Evolutionary conservation across 2,888 invertebrate species (phyloP), one percentile per base, ranked within the genome.

Genomic region (Orthosia incerta): DNA sequence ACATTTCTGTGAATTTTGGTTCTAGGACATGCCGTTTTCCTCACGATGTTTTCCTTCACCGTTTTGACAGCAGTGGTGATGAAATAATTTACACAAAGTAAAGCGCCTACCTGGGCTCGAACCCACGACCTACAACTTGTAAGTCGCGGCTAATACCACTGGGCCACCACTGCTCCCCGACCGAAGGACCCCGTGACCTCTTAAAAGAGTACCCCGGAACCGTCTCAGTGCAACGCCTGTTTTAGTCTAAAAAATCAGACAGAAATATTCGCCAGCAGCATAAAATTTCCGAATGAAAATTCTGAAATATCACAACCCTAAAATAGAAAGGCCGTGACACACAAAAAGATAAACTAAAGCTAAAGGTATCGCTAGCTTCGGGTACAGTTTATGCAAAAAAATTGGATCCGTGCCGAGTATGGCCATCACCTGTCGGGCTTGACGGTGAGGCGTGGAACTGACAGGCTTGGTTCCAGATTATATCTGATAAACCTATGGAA

Each of bases 371-470:
- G 71, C 51, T 68, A 26, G 74, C 39, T 63, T 56, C n/a, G 15
- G 45, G 45, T 9, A 23, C 20, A 74, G 60, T 53, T 20, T 74
- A 55, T 68, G 56, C 51, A 61, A 72, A 80, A 74, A 84, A 79
- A 83, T 66, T 86, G 74, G 76, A 74, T 46, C 65, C 51, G 53
- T 55, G 80, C 76, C 84, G 66, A 72, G 67, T 63, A 66, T 46
- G 51, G 59, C n/a, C 60, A 65, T 79, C 77, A 77, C 74, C 72
- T 79, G 84, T 84, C 84, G 56, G 50, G 59, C 48, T 50, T 20
- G 57, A 71, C 72, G 55, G 67, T 59, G 67, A 72, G n/a, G 59
- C 67, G 55, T 84, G 84, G 48, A 53, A 74, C 63, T 74, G 79
- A 77, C 77, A 60, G 46, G 18, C 12, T 56, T 69, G 70, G 70